Conservation (phyloP, 1,140 invertebrate species). For the Drosophila sproati region DNA sequence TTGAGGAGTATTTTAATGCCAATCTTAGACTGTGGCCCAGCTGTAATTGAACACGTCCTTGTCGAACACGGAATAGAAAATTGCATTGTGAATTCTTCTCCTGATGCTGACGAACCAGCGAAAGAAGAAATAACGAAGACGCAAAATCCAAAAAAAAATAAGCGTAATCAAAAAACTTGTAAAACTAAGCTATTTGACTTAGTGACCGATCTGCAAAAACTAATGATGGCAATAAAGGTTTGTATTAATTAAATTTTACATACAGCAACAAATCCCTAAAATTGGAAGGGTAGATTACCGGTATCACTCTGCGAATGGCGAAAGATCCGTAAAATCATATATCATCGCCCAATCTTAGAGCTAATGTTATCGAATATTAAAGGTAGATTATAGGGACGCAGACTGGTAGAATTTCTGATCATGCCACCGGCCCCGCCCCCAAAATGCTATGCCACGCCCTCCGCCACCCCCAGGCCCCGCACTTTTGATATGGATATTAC, state of each 20-base stretch:
- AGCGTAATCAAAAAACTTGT: slow-evolving; percentile 20
- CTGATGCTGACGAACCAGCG: neutral
- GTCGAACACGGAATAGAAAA: slow-evolving; percentile 89
- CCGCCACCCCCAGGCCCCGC: too few relatives aligned
- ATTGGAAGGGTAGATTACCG: too few relatives aligned
- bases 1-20: slow-evolving; percentile 95
- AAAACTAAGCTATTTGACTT: slow-evolving; percentile 87
- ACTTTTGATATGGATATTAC: too few relatives aligned
- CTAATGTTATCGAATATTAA: too few relatives aligned
- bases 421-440: too few relatives aligned
- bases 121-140: slow-evolving; percentile 9
- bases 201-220: slow-evolving; percentile 87
- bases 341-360: too few relatives aligned
- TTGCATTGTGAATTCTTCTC: slow-evolving; percentile 81
- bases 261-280: too few relatives aligned
- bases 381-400: too few relatives aligned
- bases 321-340: too few relatives aligned
- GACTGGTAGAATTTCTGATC: too few relatives aligned
- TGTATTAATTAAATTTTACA: slow-evolving; percentile 10
- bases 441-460: too few relatives aligned
- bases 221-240: slow-evolving; percentile 89
- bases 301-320: too few relatives aligned
- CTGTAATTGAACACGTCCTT: slow-evolving; percentile 95
- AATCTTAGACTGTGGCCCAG: slow-evolving; percentile 93
- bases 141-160: slow-evolving; percentile 68